phyloP scores from a whole-genome alignment of 2,797 vertebrate genomes.

The Psittacula echo region DNA sequence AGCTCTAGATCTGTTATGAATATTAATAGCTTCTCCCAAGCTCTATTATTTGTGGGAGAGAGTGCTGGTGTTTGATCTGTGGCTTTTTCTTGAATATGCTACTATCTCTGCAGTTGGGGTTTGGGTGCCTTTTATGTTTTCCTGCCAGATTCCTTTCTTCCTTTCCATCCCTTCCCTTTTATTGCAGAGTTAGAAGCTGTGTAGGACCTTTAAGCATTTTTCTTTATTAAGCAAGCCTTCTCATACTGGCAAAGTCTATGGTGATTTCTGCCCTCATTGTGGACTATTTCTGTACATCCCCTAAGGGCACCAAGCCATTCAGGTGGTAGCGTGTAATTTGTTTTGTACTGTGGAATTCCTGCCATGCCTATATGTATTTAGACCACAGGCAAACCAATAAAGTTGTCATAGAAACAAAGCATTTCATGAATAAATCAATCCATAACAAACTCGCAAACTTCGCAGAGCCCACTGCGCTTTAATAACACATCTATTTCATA shows the following conservation, averaged over 20 bases:
- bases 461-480: constrained; percentile 72
- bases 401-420: constrained; percentile 87
- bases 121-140: constrained; percentile 70
- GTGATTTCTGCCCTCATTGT: constrained; percentile 70
- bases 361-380: constrained; percentile 84
- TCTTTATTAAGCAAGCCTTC: constrained; percentile 70
- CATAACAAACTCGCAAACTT: constrained; percentile 82
- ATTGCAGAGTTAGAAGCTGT: constrained; percentile 44
- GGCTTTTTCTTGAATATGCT: constrained; percentile 65
- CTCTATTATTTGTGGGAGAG: constrained; percentile 73
- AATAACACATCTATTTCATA: constrained; percentile 71
- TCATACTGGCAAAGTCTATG: constrained; percentile 56
- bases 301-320: constrained; percentile 78
- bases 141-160: constrained; percentile 50
- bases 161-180: constrained; percentile 64
- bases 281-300: constrained; percentile 74
- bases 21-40: constrained; percentile 80
- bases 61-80: constrained; percentile 76
- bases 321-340: constrained; percentile 78
- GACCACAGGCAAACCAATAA: constrained; percentile 83
- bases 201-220: constrained; percentile 70
- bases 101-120: constrained; percentile 55
- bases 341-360: constrained; percentile 80
- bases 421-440: constrained; percentile 85
- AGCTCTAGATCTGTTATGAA: constrained; percentile 75